Base-by-base conservation (phyloP, 2,888 invertebrate species). In the Meiosimyza decipiens region DNA sequence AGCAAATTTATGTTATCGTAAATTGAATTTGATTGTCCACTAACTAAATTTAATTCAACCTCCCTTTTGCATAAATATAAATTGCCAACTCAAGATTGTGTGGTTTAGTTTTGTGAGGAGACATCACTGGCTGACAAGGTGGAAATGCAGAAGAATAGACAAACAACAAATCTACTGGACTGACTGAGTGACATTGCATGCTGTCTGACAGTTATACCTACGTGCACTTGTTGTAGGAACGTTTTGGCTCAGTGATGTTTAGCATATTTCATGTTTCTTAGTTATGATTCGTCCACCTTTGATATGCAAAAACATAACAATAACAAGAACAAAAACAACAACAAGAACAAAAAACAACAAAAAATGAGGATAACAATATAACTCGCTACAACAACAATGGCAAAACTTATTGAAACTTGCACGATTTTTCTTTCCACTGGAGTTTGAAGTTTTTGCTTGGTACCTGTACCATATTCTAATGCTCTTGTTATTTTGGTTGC, bases 21-120 rank as follows among this genome's bases (percentile, higher is more conserved):
- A 75, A 75, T 76, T 75, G 75, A 76, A 75, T 76, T 74, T 74
- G 74, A 75, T 76, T 75, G 76, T 76, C 74, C 75, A 73, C 71
- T 70, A 71, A 69, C 49, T 55, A 69, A 69, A 69, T 62, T 62
- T 50, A 69, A 69, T 69, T 57, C 51, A 6, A 40, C 40, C 40
- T 69, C 40, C 28, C 64, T 64, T 22, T 51, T 64, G 64, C 64
- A 47, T 50, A 40, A 68, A 52, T 68, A 59, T 68, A 68, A 68
- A 68, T 49, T 67, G 67, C 59, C 28, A 68, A 59, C 65, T 54
- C 47, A 40, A 63, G 63, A 63, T 47, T 40, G 51, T 40, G 40
- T 64, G 51, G 64, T n/a, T 28, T 28, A 28, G 57, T 81, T 76
- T 75, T 72, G 50, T 71, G 28, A 3, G 55, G 22, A 9, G n/a